Evolutionary conservation across 2,113 vertebrate genomes (phyloP).

Genomic region (Mus pahari): DNA sequence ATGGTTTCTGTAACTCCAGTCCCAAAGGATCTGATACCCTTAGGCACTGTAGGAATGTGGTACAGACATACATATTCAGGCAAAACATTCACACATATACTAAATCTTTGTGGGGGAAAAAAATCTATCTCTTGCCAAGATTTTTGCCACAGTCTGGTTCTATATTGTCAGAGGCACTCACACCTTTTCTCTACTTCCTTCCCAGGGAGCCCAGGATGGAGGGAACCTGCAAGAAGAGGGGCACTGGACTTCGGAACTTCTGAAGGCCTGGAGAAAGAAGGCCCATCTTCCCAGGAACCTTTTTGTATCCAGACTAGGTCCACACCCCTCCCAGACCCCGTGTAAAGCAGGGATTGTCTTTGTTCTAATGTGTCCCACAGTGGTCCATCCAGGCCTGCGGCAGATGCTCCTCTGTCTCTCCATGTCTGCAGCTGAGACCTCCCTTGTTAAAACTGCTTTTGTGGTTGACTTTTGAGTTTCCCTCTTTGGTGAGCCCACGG

Average conservation of each 20-base stretch:
- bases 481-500: background rate
- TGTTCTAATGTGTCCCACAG: background rate
- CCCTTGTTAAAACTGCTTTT: background rate
- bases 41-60: background rate
- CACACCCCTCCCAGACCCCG: background rate
- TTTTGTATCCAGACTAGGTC: background rate
- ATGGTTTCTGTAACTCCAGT: background rate
- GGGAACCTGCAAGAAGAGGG: background rate
- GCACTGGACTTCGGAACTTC: no score
- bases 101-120: background rate
- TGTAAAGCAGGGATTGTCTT: background rate
- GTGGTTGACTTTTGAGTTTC: background rate
- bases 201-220: background rate
- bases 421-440: background rate
- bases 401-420: background rate
- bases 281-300: background rate
- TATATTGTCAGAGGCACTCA: background rate
- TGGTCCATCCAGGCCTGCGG: background rate
- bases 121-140: background rate
- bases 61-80: background rate
- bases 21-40: background rate
- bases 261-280: background rate
- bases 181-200: background rate
- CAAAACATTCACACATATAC: background rate
- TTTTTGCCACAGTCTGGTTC: background rate